Percentiles rank a stretch among this genome's conserved stretches.
Evolutionary conservation across 2,113 vertebrate genomes (phyloP).

Genomic region (Syngnathus floridae): DNA sequence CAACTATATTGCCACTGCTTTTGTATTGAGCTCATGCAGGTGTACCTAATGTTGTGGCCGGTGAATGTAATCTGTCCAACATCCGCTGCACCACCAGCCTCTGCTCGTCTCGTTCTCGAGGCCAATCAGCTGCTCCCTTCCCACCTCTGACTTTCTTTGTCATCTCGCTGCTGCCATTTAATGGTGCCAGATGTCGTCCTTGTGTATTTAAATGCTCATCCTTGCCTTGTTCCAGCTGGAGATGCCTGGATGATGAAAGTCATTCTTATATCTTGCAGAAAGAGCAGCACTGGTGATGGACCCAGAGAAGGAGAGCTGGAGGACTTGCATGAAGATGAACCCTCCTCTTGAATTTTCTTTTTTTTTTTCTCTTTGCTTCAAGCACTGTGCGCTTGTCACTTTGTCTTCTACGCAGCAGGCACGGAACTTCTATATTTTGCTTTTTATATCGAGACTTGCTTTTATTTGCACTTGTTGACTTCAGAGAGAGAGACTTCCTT

Average conservation of each 20-base stretch:
- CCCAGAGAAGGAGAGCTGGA: constrained; percentile 71
- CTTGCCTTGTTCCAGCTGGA: not conserved
- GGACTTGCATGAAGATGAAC: constrained; percentile 73
- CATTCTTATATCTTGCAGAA: constrained; percentile 45
- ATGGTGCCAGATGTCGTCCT: constrained; percentile 4
- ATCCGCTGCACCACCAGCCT: constrained; percentile 19
- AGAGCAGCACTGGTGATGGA: constrained; percentile 69
- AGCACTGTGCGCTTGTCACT: not conserved
- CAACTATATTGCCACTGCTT: not conserved
- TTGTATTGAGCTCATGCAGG: not conserved
- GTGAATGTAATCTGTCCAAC: constrained; percentile 6
- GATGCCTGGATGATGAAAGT: not conserved
- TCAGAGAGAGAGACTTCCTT: not conserved
- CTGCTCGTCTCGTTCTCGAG: constrained; percentile 17
- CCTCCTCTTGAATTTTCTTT: constrained; percentile 57
- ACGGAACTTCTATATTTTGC: not conserved
- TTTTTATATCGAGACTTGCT: constrained; percentile 1
- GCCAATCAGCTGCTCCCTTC: not conserved
- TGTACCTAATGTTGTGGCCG: constrained; percentile 6
- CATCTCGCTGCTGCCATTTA: constrained; percentile 32
- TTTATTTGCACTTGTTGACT: not conserved
- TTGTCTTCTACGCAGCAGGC: not conserved
- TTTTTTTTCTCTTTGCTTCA: not conserved
- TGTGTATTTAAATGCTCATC: constrained; percentile 12
- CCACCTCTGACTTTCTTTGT: constrained; percentile 3